Percentiles rank a stretch among this genome's conserved stretches.
phyloP scores from a whole-genome alignment of 2,888 invertebrate species.

The Unio delphinus region DNA sequence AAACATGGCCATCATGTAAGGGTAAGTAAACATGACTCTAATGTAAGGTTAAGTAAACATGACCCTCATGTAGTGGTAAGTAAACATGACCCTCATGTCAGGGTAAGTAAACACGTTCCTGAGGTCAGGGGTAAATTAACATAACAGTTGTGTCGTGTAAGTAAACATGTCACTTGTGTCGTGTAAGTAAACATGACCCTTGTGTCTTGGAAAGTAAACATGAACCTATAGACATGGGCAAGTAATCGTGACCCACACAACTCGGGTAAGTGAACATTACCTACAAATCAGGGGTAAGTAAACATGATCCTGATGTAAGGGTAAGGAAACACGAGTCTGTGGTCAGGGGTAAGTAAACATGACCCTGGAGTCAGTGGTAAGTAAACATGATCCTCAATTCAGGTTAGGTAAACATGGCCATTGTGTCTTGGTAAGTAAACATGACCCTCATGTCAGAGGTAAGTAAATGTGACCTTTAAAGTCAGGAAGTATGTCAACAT shows the following conservation, averaged over 20 bases:
- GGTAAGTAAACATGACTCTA: slow-evolving; percentile 74
- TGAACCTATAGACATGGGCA: slow-evolving; percentile 84
- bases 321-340: slow-evolving; percentile 71
- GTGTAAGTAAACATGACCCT: slow-evolving; percentile 76
- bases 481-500: slow-evolving; percentile 81
- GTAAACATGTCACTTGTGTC: no score
- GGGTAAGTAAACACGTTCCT: background rate
- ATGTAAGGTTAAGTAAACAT: slow-evolving; percentile 90
- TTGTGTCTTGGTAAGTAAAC: slow-evolving; percentile 71
- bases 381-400: no score
- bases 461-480: slow-evolving; percentile 93
- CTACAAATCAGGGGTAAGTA: slow-evolving; percentile 82
- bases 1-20: slow-evolving; percentile 91
- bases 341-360: slow-evolving; percentile 83
- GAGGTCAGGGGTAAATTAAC: no score
- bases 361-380: slow-evolving; percentile 89
- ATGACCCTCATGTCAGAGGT: slow-evolving; percentile 76
- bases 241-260: slow-evolving; percentile 91
- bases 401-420: no score
- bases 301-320: slow-evolving; percentile 76
- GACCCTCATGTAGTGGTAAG: slow-evolving; percentile 93
- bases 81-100: background rate
- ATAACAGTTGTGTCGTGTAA: no score
- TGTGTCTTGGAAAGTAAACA: slow-evolving; percentile 87
- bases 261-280: slow-evolving; percentile 73